A percentile compares a stretch with the other conserved stretches of the same genome.
Conservation (phyloP, 2,797 vertebrate species). For the Labroides dimidiatus region DNA sequence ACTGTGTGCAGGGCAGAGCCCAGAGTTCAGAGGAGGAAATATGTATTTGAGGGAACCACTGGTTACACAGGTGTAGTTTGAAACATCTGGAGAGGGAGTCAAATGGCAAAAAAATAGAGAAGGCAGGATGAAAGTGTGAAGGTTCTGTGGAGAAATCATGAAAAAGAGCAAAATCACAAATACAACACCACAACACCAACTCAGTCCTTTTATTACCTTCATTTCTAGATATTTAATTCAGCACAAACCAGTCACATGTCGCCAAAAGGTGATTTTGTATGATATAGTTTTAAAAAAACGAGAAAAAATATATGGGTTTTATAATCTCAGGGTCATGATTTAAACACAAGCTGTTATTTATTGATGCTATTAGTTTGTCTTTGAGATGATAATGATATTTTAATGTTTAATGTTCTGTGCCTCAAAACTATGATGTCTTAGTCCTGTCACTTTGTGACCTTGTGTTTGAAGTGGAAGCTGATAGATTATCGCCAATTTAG, state of each 20-base stretch:
- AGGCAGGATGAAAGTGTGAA: slow-evolving; percentile 2
- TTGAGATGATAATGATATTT: slow-evolving; percentile 42
- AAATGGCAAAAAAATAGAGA: not conserved
- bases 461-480: slow-evolving; percentile 52
- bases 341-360: slow-evolving; percentile 49
- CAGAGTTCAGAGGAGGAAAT: slow-evolving; percentile 58
- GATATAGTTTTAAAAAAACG: slow-evolving; percentile 16
- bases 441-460: slow-evolving; percentile 49
- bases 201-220: slow-evolving; percentile 10
- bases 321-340: slow-evolving; percentile 68
- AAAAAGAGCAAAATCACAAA: not conserved
- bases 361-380: slow-evolving; percentile 46
- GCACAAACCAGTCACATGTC: slow-evolving; percentile 14
- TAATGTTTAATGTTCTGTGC: slow-evolving; percentile 53
- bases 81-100: slow-evolving; percentile 4
- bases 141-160: slow-evolving; percentile 4
- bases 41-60: slow-evolving; percentile 66
- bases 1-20: slow-evolving; percentile 63
- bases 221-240: slow-evolving; percentile 30
- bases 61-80: slow-evolving; percentile 81
- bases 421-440: slow-evolving; percentile 78
- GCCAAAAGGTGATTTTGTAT: slow-evolving; percentile 32
- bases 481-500: slow-evolving; percentile 25
- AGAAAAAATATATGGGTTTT: slow-evolving; percentile 34
- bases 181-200: no score